Base-by-base conservation (phyloP, 53 echinoderm and acorn worm species). In the Zoroaster sp. region DNA sequence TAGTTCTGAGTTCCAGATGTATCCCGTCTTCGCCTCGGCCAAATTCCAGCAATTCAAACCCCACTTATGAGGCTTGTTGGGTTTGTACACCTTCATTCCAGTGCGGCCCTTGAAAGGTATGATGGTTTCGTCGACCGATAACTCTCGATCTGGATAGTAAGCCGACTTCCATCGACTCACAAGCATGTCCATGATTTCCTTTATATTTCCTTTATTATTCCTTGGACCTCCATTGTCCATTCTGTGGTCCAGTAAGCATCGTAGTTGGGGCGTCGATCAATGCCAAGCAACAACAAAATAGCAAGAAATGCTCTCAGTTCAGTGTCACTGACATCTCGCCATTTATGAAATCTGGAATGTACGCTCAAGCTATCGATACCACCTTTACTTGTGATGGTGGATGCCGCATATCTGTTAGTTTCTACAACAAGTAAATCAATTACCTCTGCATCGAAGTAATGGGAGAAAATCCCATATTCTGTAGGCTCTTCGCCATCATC, bases 191-290 rank as follows among this genome's bases (percentile, higher is more conserved):
- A 35, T 49, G 15, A 49, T 4, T 46, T 7, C 46, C 73, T 39
- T 67, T 3, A 67, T 82, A 10, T 82, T 68, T 3, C 83, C 66
- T 2, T 15, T 18, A 15, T 46, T n/a, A 78, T 78, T 35, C 78
- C 55, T 4, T 11, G 45, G 35, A 47, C 17, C 30, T 77, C 51
- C 78, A 88, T 15, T 25, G 66, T 44, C 88, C 75, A 63, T 7
- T 75, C 63, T 17, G 59, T 87, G 11, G 87, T 73, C 87, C 87
- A 87, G 74, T 74, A 86, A 5, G 14, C 3, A 12, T 71, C 49
- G 18, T 86, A 72, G 3, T 42, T 40, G 41, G 75, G 43, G n/a
- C n/a, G n/a, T 14, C 75, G 42, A 18, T 20, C 12, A 40, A 75
- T 23, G 11, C 75, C 75, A 5, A 75, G 37, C 23, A 23, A 75